These are phyloP conservation scores for Clarias magur DNA, from an alignment of 2,113 vertebrate genomes.

Conservation along the genomic window DNA sequence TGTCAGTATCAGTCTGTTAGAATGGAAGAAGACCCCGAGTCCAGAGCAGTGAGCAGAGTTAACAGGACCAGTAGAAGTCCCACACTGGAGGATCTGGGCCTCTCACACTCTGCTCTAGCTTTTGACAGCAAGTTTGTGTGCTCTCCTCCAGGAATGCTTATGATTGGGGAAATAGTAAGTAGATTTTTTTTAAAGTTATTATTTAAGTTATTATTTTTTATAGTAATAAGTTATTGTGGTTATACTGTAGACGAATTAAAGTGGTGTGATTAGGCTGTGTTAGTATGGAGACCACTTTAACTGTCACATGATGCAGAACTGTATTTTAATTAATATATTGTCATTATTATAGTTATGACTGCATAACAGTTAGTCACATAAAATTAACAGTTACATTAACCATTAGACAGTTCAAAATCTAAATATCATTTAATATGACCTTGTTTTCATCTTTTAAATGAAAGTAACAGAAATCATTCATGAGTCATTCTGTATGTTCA, in stretches of 20 bases:
- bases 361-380: not conserved
- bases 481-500: not conserved
- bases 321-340: not conserved
- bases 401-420: not conserved
- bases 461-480: not conserved
- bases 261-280: not conserved
- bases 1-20: conserved; percentile 17
- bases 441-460: not conserved
- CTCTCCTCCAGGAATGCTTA: conserved; percentile 60
- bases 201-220: no score
- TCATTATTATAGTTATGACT: not conserved
- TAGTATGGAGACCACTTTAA: not conserved
- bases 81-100: conserved; percentile 34
- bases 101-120: conserved; percentile 61
- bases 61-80: conserved; percentile 19
- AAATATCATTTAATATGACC: not conserved
- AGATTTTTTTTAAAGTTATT: not conserved
- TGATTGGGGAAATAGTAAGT: conserved; percentile 72
- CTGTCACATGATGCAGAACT: not conserved
- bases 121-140: conserved; percentile 66
- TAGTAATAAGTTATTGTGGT: not conserved
- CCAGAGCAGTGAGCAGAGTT: conserved; percentile 16
- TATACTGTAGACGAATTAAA: not conserved
- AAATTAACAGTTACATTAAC: not conserved
- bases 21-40: conserved; percentile 55